Conservation (phyloP, 2,113 vertebrate genomes). For the Enhydra lutris region DNA sequence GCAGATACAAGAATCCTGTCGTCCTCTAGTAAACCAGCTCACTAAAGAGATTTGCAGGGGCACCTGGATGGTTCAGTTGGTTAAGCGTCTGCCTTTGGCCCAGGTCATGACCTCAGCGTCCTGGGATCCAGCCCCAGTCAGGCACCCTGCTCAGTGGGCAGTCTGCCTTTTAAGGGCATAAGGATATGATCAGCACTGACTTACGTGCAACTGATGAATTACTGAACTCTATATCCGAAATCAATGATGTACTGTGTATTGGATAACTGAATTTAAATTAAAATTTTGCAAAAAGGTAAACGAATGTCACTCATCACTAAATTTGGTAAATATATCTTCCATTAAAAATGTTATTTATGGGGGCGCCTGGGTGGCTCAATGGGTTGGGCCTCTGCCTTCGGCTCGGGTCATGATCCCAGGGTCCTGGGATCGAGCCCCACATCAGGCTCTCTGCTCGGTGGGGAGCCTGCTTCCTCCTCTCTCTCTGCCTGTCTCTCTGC, state of each 20-base stretch:
- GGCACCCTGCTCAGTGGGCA: background rate
- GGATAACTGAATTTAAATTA: background rate
- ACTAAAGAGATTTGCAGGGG: background rate
- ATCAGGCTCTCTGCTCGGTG: no score
- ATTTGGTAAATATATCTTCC: slow-evolving; percentile 8
- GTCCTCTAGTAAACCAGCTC: background rate
- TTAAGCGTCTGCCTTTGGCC: background rate
- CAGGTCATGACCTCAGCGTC: background rate
- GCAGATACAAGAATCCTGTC: background rate
- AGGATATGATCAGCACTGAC: background rate
- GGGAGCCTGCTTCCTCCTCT: no score
- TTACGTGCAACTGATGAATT: background rate
- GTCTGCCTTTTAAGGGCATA: background rate
- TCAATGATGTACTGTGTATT: background rate
- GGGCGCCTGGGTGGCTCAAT: no score
- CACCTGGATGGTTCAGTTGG: background rate
- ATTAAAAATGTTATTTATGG: background rate
- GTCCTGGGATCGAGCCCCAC: no score
- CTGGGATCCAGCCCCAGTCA: background rate
- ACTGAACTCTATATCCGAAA: background rate
- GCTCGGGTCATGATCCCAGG: no score
- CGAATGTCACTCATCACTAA: background rate
- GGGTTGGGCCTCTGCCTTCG: no score
- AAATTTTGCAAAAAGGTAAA: background rate
- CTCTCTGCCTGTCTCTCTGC: no score